phyloP scores from a whole-genome alignment of 2,888 invertebrate genomes.

The Leptopterna dolabrata region DNA sequence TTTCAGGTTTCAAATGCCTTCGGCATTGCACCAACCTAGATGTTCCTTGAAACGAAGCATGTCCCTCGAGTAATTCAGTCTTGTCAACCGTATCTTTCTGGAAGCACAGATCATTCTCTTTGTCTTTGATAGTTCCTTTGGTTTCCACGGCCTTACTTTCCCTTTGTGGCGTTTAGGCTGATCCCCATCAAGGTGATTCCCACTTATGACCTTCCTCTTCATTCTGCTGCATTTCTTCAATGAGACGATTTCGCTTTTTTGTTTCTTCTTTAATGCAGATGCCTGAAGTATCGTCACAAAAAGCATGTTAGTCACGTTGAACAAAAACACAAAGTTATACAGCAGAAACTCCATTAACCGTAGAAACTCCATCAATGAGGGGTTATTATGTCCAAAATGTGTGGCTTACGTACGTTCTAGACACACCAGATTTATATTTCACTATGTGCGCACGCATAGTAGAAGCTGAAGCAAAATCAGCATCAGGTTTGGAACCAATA shows the following conservation, averaged over 20 bases:
- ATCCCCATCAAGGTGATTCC: slow-evolving; percentile 34
- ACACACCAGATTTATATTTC: too few species aligned
- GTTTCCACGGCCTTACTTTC: slow-evolving; percentile 36
- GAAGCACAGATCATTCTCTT: slow-evolving; percentile 37
- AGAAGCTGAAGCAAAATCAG: too few species aligned
- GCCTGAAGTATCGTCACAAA: background rate
- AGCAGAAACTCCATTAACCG: too few species aligned
- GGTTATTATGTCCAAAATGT: too few species aligned
- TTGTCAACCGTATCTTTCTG: slow-evolving; percentile 4
- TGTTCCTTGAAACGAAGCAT: slow-evolving; percentile 33
- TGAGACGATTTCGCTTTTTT: background rate
- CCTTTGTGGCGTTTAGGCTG: slow-evolving; percentile 39
- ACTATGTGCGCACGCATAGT: too few species aligned
- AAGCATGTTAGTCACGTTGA: background rate
- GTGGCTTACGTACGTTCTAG: too few species aligned
- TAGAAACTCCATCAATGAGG: too few species aligned
- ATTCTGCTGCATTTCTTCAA: slow-evolving; percentile 23
- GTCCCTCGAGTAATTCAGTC: background rate
- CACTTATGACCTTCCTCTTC: slow-evolving; percentile 16
- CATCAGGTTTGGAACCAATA: too few species aligned
- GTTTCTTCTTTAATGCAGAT: slow-evolving; percentile 19
- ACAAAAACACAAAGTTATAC: too few species aligned
- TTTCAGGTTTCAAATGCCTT: too few species aligned
- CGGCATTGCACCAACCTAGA: background rate
- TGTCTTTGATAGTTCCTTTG: background rate